Evolutionary conservation across 2,113 vertebrate genomes (phyloP).

Genomic region (Ptilorrhoa leucosticta): DNA sequence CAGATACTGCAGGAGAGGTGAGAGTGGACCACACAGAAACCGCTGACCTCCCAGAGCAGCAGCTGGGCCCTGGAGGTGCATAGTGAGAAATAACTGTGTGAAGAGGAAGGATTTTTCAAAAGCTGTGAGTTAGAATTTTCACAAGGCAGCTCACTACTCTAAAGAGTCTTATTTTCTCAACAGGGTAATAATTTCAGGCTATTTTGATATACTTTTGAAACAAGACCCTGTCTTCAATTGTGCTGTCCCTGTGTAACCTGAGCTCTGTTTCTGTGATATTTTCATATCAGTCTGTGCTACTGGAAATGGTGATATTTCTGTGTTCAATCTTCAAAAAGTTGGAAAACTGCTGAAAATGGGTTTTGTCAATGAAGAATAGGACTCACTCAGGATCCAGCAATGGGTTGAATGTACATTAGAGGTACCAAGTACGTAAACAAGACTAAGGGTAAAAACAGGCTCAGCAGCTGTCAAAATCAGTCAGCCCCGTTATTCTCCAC

Average conservation of each 20-base stretch:
- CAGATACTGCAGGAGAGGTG: not conserved
- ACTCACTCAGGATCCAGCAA: not conserved
- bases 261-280: not conserved
- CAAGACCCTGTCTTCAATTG: not conserved
- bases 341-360: not conserved
- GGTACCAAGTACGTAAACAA: not conserved
- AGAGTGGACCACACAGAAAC: slow-evolving; percentile 40
- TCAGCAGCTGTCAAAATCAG: not conserved
- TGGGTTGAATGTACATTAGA: not conserved
- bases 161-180: not conserved
- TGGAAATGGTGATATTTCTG: not conserved
- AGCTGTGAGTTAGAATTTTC: not conserved
- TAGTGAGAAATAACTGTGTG: not conserved
- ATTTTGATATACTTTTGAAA: not conserved
- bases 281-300: not conserved
- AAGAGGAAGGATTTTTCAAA: not conserved
- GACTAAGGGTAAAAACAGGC: not conserved
- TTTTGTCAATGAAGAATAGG: not conserved
- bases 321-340: not conserved
- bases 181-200: not conserved
- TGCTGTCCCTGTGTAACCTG: not conserved
- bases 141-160: not conserved
- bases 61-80: not conserved
- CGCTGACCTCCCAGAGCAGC: not conserved
- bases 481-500: not conserved